Base-by-base conservation (phyloP, 1,140 invertebrate species). In the Drosophila kurseongensis region DNA sequence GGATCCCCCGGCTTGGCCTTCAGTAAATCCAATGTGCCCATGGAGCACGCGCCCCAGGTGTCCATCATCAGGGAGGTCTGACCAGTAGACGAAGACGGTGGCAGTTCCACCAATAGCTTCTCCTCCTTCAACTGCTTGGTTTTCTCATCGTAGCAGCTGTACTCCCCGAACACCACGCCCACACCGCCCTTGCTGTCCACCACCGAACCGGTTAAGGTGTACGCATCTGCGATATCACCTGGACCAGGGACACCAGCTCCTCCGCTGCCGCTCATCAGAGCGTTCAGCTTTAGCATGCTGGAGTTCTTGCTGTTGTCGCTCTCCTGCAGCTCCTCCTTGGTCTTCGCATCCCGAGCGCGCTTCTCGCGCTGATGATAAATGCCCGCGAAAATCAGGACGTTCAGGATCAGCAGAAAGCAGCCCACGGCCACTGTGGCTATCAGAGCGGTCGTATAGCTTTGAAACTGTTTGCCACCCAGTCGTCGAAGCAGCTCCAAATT, bases 361-460 rank as follows among this genome's bases (percentile, higher is more conserved):
- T 96, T 94, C 78, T 97, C 96, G 8, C 97, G 94, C 91, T 98
- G 97, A 85, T 98, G 97, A 90, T 98, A 98, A 42, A 99, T 97
- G 35, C 97, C 97, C 38, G 97, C 97, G 86, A 99, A 98, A 54
- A 99, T 98, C 1, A 99, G 94, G 7, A 98, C 95, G 92, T 99
- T 99, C 2, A 99, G 94, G 8, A 99, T 94, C 4, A 99, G 94
- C 7, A 97, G 93, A 63, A 97, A 97, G 67, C 96, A 98, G 0
- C 98, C 98, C 2, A 99, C 96, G 0, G 97, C 97, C 57, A 99
- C 97, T 0, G 97, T 98, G 4, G 98, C 96, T n/a, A 96, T 97
- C 1, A 98, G 93, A 0, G 97, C 97, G 0, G 97, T 97, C 0
- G 97, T 97, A 92, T 98, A 98, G 36, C 96, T 97, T 79, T 97